phyloP scores from a whole-genome alignment of 1,140 invertebrate species.

The Eciton burchellii region DNA sequence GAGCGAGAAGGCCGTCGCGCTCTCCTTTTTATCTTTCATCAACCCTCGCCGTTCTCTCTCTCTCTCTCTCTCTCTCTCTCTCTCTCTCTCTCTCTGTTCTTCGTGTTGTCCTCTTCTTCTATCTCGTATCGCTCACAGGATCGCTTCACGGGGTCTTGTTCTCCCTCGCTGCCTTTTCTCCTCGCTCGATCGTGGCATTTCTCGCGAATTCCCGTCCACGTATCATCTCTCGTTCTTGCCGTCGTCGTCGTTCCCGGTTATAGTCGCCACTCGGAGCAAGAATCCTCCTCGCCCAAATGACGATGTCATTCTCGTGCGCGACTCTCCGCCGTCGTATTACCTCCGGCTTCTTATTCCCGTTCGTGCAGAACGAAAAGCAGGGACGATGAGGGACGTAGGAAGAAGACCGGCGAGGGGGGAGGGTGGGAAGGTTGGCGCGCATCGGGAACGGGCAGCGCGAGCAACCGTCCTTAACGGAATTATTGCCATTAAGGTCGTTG shows the following conservation, averaged over 20 bases:
- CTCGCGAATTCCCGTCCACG: constrained; percentile 63
- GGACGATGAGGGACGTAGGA: background rate
- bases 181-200: constrained; percentile 53
- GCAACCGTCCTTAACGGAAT: constrained; percentile 76
- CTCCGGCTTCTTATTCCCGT: constrained; percentile 39
- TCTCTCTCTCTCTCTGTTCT: background rate
- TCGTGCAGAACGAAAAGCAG: constrained; percentile 57
- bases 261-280: constrained; percentile 55
- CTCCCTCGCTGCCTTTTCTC: no score
- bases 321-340: constrained; percentile 47
- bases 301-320: constrained; percentile 73
- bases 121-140: constrained; percentile 48
- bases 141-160: constrained; percentile 24
- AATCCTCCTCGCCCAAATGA: constrained; percentile 75
- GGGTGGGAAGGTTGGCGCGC: background rate
- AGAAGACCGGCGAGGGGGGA: background rate
- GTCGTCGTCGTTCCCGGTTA: constrained; percentile 51
- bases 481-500: constrained; percentile 80
- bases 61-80: background rate
- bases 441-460: constrained; percentile 46
- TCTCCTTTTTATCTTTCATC: constrained; percentile 44
- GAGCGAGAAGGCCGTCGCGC: constrained; percentile 49
- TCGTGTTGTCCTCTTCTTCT: background rate
- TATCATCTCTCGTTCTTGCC: constrained; percentile 58
- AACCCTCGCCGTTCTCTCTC: background rate